phyloP scores from a whole-genome alignment of 1,140 invertebrate genomes.

The Formica selysi region DNA sequence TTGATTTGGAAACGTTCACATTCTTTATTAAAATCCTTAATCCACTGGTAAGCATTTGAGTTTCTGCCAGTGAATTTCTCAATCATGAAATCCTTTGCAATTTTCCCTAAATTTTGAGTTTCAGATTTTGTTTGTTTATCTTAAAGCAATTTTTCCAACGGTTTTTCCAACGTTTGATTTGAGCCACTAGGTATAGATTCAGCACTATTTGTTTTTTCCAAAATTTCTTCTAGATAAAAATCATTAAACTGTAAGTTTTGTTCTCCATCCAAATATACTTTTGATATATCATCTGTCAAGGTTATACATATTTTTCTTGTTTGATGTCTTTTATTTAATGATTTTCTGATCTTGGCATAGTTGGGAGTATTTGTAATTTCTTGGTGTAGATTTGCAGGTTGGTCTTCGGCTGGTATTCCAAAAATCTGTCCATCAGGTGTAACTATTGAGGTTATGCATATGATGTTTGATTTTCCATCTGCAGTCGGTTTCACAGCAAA shows the following conservation, averaged over 20 bases:
- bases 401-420: too few species aligned
- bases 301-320: neutral
- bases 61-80: neutral
- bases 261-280: neutral
- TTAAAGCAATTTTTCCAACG: neutral
- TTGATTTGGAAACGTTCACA: neutral
- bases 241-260: neutral
- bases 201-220: neutral
- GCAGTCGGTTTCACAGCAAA: too few species aligned
- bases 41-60: neutral
- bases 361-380: too few species aligned
- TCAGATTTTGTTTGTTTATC: neutral
- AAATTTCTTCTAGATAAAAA: too few species aligned
- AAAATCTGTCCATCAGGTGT: too few species aligned
- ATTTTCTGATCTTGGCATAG: too few species aligned
- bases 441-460: too few species aligned
- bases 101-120: neutral
- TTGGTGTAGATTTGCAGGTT: too few species aligned
- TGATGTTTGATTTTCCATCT: too few species aligned
- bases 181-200: neutral
- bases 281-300: neutral
- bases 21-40: neutral
- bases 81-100: neutral
- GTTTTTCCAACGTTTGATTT: neutral
- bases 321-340: constrained; percentile 1